Percentiles rank a stretch among this genome's conserved stretches.
Conservation (phyloP, 2,797 vertebrate genomes). For the Myotis findleyi region DNA sequence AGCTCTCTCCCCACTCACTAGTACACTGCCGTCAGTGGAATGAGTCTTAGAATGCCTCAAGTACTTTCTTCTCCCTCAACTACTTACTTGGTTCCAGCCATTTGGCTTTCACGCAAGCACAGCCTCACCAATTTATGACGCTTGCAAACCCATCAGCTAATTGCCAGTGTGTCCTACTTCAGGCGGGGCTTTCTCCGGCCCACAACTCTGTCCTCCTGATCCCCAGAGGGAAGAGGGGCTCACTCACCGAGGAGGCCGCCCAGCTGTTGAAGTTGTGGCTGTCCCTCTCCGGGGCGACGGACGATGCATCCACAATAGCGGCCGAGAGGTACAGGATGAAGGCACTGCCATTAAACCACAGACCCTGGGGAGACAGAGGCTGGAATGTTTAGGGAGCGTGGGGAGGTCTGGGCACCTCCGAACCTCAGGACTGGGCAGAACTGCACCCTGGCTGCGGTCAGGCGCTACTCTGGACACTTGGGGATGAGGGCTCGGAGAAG, state of each 20-base stretch:
- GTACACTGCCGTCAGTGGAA: neutral
- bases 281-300: constrained; percentile 88
- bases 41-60: neutral
- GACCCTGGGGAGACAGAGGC: constrained; percentile 85
- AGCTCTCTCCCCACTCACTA: neutral
- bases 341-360: constrained; percentile 92
- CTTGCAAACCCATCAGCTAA: neutral
- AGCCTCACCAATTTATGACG: neutral
- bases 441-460: neutral
- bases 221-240: neutral
- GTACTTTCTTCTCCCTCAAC: neutral
- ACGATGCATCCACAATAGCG: constrained; percentile 90
- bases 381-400: neutral
- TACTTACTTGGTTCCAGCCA: neutral
- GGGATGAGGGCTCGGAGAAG: neutral
- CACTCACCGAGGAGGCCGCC: constrained; percentile 94
- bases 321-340: constrained; percentile 92
- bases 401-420: neutral
- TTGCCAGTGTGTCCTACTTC: fast-evolving
- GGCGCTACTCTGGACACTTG: neutral
- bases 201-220: neutral
- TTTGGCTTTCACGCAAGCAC: neutral
- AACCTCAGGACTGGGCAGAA: neutral
- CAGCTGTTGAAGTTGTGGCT: constrained; percentile 95
- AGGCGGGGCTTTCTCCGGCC: neutral